Percentiles rank a stretch among this genome's conserved stretches.
Conservation (phyloP, 2,113 vertebrate species). For the Bothrops jararaca region DNA sequence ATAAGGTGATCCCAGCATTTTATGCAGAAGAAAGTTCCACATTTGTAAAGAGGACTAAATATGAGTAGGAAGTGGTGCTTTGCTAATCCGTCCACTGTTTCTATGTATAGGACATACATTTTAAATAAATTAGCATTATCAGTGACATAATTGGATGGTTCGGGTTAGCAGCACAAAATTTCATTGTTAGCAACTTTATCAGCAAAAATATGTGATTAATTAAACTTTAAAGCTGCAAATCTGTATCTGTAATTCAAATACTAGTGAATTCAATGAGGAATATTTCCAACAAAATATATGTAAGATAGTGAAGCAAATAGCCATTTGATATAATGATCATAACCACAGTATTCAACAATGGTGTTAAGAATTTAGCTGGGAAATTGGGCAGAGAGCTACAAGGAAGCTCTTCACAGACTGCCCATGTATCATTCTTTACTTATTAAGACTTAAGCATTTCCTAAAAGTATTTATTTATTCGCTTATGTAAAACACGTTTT, state of each 20-base stretch:
- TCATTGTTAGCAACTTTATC: not conserved
- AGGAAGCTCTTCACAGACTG: too few relatives aligned
- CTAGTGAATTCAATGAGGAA: not conserved
- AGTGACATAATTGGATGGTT: constrained; percentile 10
- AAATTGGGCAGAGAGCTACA: too few relatives aligned
- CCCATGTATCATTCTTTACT: too few relatives aligned
- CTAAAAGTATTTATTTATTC: not conserved
- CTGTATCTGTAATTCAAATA: not conserved
- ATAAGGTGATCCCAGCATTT: not conserved
- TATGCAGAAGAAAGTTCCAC: not conserved
- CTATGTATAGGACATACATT: not conserved
- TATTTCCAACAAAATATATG: not conserved
- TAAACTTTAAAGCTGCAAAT: not conserved
- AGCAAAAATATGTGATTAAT: not conserved
- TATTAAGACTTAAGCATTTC: not conserved
- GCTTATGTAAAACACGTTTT: not conserved
- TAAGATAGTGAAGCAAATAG: not conserved
- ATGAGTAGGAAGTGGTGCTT: not conserved
- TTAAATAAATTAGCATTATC: not conserved
- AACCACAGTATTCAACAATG: too few relatives aligned
- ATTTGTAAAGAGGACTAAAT: not conserved
- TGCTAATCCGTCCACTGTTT: not conserved
- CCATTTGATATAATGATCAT: too few relatives aligned
- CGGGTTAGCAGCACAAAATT: constrained; percentile 16
- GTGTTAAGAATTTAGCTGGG: too few relatives aligned